Conservation (phyloP, 2,797 vertebrate species). For the Hydrophis major region DNA sequence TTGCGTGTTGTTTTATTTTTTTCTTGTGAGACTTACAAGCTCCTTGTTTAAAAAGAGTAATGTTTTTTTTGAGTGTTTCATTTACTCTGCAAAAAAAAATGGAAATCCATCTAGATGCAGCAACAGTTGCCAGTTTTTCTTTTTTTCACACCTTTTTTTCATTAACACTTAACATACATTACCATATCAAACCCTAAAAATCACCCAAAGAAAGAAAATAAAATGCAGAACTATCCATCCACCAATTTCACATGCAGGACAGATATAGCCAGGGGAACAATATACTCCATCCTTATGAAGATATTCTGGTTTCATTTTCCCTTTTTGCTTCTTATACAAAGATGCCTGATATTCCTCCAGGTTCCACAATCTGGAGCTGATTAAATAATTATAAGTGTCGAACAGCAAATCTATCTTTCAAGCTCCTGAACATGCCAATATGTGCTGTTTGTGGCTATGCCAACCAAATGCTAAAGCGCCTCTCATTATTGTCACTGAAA, state of each 20-base stretch:
- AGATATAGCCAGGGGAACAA: conserved; percentile 42
- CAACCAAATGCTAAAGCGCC: conserved; percentile 64
- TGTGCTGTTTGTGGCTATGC: conserved; percentile 68
- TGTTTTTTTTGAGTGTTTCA: conserved; percentile 58
- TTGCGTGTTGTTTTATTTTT: neutral
- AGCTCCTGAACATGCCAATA: conserved; percentile 69
- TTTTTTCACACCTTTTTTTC: conserved; percentile 6
- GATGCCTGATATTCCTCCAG: conserved; percentile 61
- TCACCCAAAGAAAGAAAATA: conserved; percentile 38
- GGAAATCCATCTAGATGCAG: conserved; percentile 52
- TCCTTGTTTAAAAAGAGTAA: conserved; percentile 56
- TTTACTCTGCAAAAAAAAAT: conserved; percentile 57
- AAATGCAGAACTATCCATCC: conserved; percentile 27
- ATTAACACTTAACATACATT: conserved; percentile 8
- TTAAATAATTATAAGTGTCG: conserved; percentile 74
- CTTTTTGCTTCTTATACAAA: conserved; percentile 47
- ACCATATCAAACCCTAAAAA: conserved; percentile 18
- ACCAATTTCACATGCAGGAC: conserved; percentile 21
- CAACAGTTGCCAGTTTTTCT: conserved; percentile 40
- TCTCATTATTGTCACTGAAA: conserved; percentile 69
- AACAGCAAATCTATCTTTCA: conserved; percentile 73
- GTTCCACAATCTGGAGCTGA: conserved; percentile 71
- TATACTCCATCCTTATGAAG: conserved; percentile 36
- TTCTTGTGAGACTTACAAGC: conserved; percentile 38
- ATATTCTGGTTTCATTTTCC: conserved; percentile 48